Evolutionary conservation across 2,888 invertebrate genomes (phyloP).

Genomic region (Branchipolynoe longqiensis): DNA sequence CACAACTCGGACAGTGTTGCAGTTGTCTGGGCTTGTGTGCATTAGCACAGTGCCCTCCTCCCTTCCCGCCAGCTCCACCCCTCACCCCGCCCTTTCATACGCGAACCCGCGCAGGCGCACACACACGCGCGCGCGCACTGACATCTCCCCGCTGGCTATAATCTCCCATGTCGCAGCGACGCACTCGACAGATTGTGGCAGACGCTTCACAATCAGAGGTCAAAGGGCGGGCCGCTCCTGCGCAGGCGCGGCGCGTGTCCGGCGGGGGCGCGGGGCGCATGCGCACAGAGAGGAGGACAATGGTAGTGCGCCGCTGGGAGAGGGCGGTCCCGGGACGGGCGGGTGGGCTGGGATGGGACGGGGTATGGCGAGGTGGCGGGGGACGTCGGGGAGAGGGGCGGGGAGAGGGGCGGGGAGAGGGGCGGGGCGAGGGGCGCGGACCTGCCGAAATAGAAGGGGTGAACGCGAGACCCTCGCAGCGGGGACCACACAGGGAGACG

Average conservation of each 20-base stretch:
- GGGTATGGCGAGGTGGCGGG: background rate
- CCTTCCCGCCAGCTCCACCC: background rate
- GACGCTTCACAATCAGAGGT: conserved; percentile 39
- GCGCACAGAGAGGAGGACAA: conserved; percentile 11
- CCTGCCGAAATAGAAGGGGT: background rate
- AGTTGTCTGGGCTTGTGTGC: no score
- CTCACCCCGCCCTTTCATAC: no score
- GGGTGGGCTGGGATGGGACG: background rate
- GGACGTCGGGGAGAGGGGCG: background rate
- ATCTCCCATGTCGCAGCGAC: conserved; percentile 34
- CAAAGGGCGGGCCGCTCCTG: conserved; percentile 23
- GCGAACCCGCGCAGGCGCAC: no score
- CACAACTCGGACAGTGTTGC: background rate
- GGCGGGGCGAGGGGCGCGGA: background rate
- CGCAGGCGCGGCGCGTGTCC: conserved; percentile 34
- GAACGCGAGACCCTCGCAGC: conserved; percentile 25
- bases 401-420: background rate
- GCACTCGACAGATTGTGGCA: conserved; percentile 24
- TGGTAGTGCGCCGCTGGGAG: no score
- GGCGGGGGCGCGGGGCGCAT: conserved; percentile 16
- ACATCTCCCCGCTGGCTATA: background rate
- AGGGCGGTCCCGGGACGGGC: background rate
- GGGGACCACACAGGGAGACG: conserved; percentile 15
- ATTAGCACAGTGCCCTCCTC: background rate
- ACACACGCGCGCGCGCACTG: background rate